phyloP scores from a whole-genome alignment of 2,888 invertebrate species.

The Scrobipalpa costella region DNA sequence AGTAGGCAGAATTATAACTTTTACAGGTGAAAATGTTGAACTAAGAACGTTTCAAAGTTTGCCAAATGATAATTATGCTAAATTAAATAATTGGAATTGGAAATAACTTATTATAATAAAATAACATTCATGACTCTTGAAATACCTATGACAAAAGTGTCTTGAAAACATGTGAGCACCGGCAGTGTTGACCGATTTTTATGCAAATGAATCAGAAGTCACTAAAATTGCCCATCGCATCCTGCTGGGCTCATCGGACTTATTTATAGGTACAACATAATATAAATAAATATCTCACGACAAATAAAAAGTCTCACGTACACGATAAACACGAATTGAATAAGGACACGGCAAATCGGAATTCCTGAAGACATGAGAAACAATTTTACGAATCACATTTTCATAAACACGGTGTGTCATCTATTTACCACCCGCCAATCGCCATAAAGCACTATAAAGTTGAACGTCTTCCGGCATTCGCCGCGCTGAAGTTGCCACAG shows the following conservation, averaged over 20 bases:
- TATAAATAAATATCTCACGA: slow-evolving; percentile 29
- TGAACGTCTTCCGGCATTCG: slow-evolving; percentile 73
- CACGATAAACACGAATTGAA: slow-evolving; percentile 27
- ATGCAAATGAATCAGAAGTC: slow-evolving; percentile 51
- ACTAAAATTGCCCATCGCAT: slow-evolving; percentile 49
- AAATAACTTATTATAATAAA: too few relatives aligned
- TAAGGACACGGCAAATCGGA: slow-evolving; percentile 10
- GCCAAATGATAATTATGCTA: too few relatives aligned
- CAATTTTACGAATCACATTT: slow-evolving; percentile 43
- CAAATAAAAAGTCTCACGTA: neutral
- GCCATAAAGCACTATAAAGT: slow-evolving; percentile 71
- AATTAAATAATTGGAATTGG: too few relatives aligned
- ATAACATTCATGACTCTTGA: neutral
- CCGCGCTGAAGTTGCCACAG: slow-evolving; percentile 57
- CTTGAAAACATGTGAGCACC: neutral
- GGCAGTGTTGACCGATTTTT: slow-evolving; percentile 39
- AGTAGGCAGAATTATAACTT: too few relatives aligned
- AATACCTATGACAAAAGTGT: neutral
- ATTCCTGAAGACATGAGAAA: slow-evolving; percentile 27
- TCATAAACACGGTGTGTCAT: slow-evolving; percentile 50
- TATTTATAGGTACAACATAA: slow-evolving; percentile 44
- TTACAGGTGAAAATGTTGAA: too few relatives aligned
- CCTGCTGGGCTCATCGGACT: slow-evolving; percentile 52
- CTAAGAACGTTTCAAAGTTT: too few relatives aligned
- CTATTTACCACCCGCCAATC: slow-evolving; percentile 62